These are phyloP conservation scores for Agriopis marginaria DNA, from an alignment of 2,888 invertebrate species.

Conservation along the genomic window DNA sequence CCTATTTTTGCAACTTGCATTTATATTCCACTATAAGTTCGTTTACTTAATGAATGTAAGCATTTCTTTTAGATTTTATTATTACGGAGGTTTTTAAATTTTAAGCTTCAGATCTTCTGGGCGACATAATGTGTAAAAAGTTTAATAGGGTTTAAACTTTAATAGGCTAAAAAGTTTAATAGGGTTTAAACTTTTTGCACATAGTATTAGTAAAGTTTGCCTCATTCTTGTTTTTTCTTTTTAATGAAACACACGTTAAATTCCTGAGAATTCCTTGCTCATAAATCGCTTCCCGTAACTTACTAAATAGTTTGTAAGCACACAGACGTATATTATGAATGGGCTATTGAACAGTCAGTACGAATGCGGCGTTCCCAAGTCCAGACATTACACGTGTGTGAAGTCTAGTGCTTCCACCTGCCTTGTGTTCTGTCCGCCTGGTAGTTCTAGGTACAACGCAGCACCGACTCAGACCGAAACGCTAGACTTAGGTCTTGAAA, in stretches of 20 bases:
- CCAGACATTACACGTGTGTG: slow-evolving; percentile 51
- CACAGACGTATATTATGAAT: slow-evolving; percentile 26
- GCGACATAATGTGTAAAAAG: background rate
- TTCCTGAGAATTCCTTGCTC: background rate
- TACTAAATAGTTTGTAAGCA: slow-evolving; percentile 9
- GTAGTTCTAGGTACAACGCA: slow-evolving; percentile 79
- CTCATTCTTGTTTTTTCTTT: background rate
- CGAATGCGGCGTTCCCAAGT: slow-evolving; percentile 22
- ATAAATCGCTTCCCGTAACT: background rate
- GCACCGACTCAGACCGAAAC: slow-evolving; percentile 57
- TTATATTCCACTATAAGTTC: background rate
- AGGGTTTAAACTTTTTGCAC: no score
- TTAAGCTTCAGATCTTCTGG: background rate
- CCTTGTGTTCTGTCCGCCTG: slow-evolving; percentile 66
- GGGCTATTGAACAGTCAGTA: slow-evolving; percentile 15
- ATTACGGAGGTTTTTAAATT: background rate
- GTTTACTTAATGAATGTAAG: background rate
- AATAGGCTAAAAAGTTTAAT: no score
- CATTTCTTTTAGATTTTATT: background rate
- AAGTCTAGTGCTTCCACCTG: slow-evolving; percentile 72
- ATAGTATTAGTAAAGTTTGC: no score
- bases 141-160: background rate
- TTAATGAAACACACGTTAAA: background rate
- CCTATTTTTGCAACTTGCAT: background rate
- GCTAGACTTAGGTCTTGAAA: slow-evolving; percentile 43